phyloP scores from a whole-genome alignment of 2,113 vertebrate genomes.

The Pluvialis apricaria region DNA sequence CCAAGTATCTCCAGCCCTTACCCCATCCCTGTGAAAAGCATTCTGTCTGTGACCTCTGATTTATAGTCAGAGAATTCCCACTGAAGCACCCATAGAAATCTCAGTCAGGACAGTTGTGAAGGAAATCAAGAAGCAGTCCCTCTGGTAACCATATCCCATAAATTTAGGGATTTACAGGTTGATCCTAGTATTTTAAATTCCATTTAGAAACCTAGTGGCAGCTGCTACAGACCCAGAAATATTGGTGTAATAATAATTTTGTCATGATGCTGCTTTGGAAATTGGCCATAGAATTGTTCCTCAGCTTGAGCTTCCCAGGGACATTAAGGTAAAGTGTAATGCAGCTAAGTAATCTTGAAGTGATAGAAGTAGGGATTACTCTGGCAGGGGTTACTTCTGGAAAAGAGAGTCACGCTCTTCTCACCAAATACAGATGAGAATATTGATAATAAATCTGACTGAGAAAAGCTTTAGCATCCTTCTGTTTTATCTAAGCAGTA shows the following conservation, averaged over 20 bases:
- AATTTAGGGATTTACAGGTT: constrained; percentile 22
- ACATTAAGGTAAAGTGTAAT: background rate
- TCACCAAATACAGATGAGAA: background rate
- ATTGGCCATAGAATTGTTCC: background rate
- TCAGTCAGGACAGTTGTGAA: background rate
- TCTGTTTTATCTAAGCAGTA: constrained; percentile 14
- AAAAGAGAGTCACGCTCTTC: background rate
- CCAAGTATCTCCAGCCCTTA: background rate
- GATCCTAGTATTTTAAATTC: constrained; percentile 34
- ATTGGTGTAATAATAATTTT: constrained; percentile 26
- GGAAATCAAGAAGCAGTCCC: background rate
- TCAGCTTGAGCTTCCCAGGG: constrained; percentile 4
- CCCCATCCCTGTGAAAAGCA: background rate
- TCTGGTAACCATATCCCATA: background rate
- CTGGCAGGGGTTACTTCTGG: constrained; percentile 5
- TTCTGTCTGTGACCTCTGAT: background rate
- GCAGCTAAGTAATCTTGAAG: constrained; percentile 5
- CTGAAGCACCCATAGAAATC: background rate
- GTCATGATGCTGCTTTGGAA: background rate
- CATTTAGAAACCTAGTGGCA: constrained; percentile 8
- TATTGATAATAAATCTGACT: constrained; percentile 41
- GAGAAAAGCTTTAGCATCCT: background rate
- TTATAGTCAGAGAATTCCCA: background rate
- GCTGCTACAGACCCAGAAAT: background rate
- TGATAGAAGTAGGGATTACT: constrained; percentile 24